Conservation (phyloP, 2,888 invertebrate species). For the Tipula helvola region DNA sequence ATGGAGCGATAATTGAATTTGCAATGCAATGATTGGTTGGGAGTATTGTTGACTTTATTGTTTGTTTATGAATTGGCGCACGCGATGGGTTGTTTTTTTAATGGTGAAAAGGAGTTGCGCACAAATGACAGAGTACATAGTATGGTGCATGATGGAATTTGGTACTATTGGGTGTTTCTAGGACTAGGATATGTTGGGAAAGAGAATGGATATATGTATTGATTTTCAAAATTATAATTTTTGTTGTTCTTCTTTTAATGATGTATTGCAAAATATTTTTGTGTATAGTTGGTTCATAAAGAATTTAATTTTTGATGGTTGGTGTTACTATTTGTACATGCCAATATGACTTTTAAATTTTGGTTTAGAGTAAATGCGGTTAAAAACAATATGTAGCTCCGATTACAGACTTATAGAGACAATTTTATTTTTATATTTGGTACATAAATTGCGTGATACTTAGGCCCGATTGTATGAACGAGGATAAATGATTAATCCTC, state of each 20-base stretch:
- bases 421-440: no score
- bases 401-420: no score
- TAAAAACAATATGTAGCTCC: no score
- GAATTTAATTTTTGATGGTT: no score
- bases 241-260: neutral
- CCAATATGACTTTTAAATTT: no score
- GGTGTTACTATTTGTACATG: no score
- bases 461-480: no score
- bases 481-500: no score
- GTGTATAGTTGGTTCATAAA: no score
- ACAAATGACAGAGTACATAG: neutral
- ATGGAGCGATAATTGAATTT: neutral
- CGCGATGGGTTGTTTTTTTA: neutral
- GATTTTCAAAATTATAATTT: neutral
- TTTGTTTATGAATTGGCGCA: neutral
- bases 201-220: neutral
- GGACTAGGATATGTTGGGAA: neutral
- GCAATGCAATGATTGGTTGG: neutral
- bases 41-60: neutral
- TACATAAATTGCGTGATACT: no score
- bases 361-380: no score
- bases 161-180: neutral
- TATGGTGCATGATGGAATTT: neutral
- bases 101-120: neutral
- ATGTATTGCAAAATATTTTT: no score